Conservation (phyloP, 2,888 invertebrate species). For the Camponotus fellah region DNA sequence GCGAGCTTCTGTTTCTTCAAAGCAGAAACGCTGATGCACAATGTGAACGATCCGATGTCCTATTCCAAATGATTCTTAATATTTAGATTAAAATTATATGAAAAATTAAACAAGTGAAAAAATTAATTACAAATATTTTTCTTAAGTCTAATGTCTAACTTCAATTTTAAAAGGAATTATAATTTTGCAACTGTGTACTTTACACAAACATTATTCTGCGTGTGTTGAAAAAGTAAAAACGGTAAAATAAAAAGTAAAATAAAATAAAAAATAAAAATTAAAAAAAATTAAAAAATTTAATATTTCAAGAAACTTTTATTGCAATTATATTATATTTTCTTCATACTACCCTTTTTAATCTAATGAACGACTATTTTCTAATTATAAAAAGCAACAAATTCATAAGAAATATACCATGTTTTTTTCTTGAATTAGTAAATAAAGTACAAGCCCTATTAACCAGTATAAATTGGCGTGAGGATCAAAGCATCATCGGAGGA, state of each 20-base stretch:
- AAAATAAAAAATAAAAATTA: too few relatives aligned
- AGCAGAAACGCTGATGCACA: constrained; percentile 18
- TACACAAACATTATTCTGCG: not conserved
- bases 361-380: not conserved
- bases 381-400: constrained; percentile 24
- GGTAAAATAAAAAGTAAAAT: too few relatives aligned
- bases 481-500: constrained; percentile 70
- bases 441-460: constrained; percentile 48
- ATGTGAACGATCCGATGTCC: constrained; percentile 57
- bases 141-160: not conserved
- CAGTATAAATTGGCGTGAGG: constrained; percentile 79
- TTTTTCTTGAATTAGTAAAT: constrained; percentile 46
- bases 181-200: not conserved
- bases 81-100: not conserved
- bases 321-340: not conserved
- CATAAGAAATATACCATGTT: not conserved
- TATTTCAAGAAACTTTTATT: not conserved
- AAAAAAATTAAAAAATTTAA: too few relatives aligned
- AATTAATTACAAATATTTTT: not conserved
- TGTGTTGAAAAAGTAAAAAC: not conserved
- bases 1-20: constrained; percentile 51
- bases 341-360: not conserved
- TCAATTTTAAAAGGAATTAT: not conserved
- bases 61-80: constrained; percentile 40
- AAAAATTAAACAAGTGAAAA: not conserved